phyloP scores from a whole-genome alignment of 2,113 vertebrate species.

The Apteryx owenii region DNA sequence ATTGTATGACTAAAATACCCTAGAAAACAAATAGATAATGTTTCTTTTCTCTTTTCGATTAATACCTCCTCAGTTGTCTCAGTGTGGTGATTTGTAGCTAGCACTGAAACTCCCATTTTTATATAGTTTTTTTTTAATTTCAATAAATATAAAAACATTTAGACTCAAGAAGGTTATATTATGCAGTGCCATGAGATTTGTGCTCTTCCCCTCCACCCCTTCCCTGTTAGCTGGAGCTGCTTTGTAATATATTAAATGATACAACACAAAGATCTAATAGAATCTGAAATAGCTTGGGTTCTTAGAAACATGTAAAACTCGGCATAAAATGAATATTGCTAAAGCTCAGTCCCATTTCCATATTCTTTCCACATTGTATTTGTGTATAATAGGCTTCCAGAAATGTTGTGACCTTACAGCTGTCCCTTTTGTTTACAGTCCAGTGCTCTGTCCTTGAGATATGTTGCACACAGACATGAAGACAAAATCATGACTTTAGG shows the following conservation, averaged over 20 bases:
- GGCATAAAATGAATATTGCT: conserved; percentile 51
- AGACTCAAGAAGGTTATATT: conserved; percentile 16
- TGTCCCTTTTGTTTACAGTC: conserved; percentile 74
- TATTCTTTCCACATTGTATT: conserved; percentile 50
- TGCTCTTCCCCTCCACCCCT: background rate
- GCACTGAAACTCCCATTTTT: background rate
- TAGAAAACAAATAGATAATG: background rate
- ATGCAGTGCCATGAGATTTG: background rate
- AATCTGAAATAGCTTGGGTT: conserved; percentile 39
- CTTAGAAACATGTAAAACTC: conserved; percentile 51
- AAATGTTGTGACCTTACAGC: conserved; percentile 72
- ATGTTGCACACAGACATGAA: conserved; percentile 53
- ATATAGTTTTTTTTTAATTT: background rate
- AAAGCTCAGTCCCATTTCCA: conserved; percentile 44
- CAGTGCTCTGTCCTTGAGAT: conserved; percentile 73
- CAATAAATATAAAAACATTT: background rate
- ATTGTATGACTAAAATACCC: background rate
- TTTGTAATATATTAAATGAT: conserved; percentile 46
- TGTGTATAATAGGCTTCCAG: conserved; percentile 66
- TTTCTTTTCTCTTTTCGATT: background rate
- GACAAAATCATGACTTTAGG: conserved; percentile 66
- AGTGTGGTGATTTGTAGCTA: background rate
- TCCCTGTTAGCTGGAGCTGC: conserved; percentile 28
- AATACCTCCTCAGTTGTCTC: background rate
- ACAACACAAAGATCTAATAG: conserved; percentile 47